Evolutionary conservation across 2,797 vertebrate species (phyloP), one percentile per base, ranked within the genome.

Genomic region (Paguma larvata): DNA sequence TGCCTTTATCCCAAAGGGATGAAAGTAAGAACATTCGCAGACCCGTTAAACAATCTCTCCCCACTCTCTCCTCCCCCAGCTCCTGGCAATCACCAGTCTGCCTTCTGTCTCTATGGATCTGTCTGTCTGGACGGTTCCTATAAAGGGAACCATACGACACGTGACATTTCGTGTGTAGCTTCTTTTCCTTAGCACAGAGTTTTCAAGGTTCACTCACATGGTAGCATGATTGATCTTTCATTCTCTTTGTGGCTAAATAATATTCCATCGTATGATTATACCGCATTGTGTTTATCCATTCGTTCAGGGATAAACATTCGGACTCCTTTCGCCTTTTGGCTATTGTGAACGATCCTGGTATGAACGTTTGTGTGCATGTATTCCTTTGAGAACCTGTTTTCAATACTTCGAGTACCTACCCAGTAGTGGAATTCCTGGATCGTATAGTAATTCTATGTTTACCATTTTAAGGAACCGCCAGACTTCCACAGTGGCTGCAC

Each of bases 281-380:
- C 10, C 12, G 7, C 19, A 4, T 72, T 62, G 41, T 19, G 8
- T n/a, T 41, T 12, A 32, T 19, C 56, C 4, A 6, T 7, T 38
- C 34, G 3, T 25, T 27, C 21, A 19, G 0, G 1, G 23, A 53
- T 6, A 5, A 32, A 18, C 38, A 14, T 13, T 5, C 25, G 38
- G 3, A 18, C 25, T 27, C 14, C 44, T 38, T 25, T 38, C 3
- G 5, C 65, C 59, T 56, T 46, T 15, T 23, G 67, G 46, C 30
- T 59, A 0, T 4, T 34, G 2, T 23, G 46, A 94, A 8, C 23
- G 30, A 19, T 13, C 23, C 23, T 34, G 41, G 48, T 32, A 1
- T 5, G 46, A 53, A 25, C n/a, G 3, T 23, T 3, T 2, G 0
- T 12, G 12, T 51, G 4, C 12, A 0, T 12, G 11, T 32, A 1